A percentile compares a stretch with the other conserved stretches of the same genome.
Evolutionary conservation across 2,888 invertebrate genomes (phyloP).

Genomic region (Callimorpha dominula): DNA sequence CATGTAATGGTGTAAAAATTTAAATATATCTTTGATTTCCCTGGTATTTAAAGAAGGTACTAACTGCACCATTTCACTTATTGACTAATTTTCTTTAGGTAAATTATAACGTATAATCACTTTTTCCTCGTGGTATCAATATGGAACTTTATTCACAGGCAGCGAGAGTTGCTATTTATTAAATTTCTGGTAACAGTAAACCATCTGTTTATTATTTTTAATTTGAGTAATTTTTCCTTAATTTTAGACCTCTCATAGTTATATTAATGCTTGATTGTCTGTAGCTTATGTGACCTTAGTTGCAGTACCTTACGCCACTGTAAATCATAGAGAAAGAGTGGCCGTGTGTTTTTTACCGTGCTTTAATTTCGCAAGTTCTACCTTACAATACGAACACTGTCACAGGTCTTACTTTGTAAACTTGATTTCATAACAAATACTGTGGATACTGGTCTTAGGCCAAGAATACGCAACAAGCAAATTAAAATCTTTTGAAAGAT

Average conservation of each 20-base stretch:
- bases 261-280: background rate
- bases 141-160: background rate
- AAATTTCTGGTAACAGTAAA: background rate
- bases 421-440: background rate
- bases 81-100: background rate
- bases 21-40: too few species aligned
- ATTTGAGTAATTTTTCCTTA: background rate
- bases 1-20: too few species aligned
- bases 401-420: background rate
- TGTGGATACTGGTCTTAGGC: background rate
- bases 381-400: background rate
- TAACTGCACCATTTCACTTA: too few species aligned
- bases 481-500: background rate
- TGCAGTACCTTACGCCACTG: background rate
- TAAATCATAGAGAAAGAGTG: background rate
- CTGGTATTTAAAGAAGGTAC: too few species aligned
- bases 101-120: background rate
- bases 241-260: background rate
- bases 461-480: background rate
- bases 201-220: background rate
- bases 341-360: background rate
- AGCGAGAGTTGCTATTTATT: background rate
- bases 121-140: background rate
- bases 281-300: background rate
- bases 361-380: background rate